Evolutionary conservation across 2,888 invertebrate genomes (phyloP), one percentile per base, ranked within the genome.

Genomic region (Netelia fuscicornis): DNA sequence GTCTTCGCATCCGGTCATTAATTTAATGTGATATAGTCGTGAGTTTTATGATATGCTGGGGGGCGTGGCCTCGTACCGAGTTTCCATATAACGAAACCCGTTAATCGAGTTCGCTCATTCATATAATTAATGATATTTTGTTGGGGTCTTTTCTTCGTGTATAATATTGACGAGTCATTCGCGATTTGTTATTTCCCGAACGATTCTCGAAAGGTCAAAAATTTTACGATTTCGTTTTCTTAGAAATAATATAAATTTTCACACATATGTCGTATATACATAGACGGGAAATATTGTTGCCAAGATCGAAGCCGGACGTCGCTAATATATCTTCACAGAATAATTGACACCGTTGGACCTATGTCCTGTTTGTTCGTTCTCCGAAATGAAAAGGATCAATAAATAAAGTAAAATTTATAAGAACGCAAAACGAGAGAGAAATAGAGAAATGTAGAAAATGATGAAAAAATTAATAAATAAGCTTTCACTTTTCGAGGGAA

Each of bases 291-390:
- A 37, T 84, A 86, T 58, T 11, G 37, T 60, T 74, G 58, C 52
- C 62, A 52, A 52, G 62, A 42, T 58, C 54, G 71, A 84, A 76
- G 86, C 83, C 72, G 78, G 78, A 81, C 70, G 74, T 86, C 74
- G 75, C 83, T 78, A 87, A 86, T 81, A 72, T 85, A 17, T 17
- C 81, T 88, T 87, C 83, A 84, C 81, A 81, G 83, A 86, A 85
- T 88, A 88, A 87, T 85, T 85, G 84, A 87, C 86, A 81, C 79
- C 67, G 85, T 81, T 82, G 76, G 65, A 64, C 72, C 79, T 72
- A 85, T 76, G 76, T 64, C 58, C 48, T 37, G n/a, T 71, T 70
- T 70, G 30, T 30, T 44, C 37, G 23, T 48, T 20, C 58, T 48
- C 58, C 67, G 58, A 79, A 30, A 2, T 0, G 3, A 30, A 30